phyloP scores from a whole-genome alignment of 1,140 invertebrate genomes.

The Proales similis region DNA sequence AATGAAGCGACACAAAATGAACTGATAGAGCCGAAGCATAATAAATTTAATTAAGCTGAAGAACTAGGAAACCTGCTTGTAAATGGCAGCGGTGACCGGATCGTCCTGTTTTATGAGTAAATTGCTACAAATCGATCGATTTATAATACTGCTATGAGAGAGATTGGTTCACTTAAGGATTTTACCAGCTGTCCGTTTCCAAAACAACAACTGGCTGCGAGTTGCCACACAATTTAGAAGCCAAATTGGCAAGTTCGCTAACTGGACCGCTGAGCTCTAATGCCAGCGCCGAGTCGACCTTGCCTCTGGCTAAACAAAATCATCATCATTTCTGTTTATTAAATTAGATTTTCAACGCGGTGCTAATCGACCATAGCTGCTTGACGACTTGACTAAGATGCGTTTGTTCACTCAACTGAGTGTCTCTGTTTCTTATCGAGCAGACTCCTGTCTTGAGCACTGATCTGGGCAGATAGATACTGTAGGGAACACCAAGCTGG shows the following conservation, averaged over 20 bases:
- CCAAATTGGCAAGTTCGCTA: conserved; percentile 14
- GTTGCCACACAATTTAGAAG: conserved; percentile 29
- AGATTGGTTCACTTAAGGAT: too few species aligned
- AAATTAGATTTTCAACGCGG: conserved; percentile 10
- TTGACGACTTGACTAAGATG: conserved; percentile 9
- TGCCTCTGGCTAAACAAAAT: conserved; percentile 29
- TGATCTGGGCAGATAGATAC: conserved; percentile 10
- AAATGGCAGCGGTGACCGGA: conserved; percentile 24
- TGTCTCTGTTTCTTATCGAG: conserved; percentile 18
- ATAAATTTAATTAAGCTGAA: too few species aligned
- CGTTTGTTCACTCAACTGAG: conserved; percentile 10
- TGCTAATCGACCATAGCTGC: conserved; percentile 15
- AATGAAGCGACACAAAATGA: too few species aligned
- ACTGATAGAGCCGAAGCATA: too few species aligned
- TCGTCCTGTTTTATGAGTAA: conserved; percentile 26
- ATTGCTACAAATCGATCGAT: conserved; percentile 14
- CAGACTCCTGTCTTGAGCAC: conserved; percentile 23
- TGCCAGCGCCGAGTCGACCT: conserved; percentile 12
- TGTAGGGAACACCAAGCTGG: conserved; percentile 24
- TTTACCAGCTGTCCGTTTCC: conserved; percentile 35
- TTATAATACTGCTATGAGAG: too few species aligned
- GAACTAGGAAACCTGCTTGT: conserved; percentile 27
- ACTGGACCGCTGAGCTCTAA: conserved; percentile 33
- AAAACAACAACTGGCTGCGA: conserved; percentile 26
- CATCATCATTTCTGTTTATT: neutral